Evolutionary conservation across 2,888 invertebrate genomes (phyloP).

Genomic region (Endomychus coccineus): DNA sequence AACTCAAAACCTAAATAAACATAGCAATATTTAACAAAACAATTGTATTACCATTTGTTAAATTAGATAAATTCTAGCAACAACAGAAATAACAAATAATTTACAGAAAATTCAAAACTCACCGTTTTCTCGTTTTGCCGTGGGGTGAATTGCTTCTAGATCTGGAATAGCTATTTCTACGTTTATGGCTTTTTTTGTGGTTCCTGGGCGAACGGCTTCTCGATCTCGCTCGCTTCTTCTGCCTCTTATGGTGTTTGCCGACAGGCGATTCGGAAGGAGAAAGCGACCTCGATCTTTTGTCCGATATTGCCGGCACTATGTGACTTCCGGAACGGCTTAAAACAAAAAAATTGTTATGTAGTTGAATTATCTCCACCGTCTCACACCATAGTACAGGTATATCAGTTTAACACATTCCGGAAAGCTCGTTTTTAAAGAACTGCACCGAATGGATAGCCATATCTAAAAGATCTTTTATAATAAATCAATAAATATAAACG

Average conservation of each 20-base stretch:
- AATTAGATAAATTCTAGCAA: too few species aligned
- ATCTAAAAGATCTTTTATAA: too few species aligned
- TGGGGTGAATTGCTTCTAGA: constrained; percentile 42
- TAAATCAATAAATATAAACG: too few species aligned
- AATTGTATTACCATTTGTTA: too few species aligned
- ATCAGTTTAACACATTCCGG: not conserved
- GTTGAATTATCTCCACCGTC: constrained; percentile 7
- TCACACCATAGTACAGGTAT: not conserved
- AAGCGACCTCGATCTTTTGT: constrained; percentile 38
- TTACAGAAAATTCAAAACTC: too few species aligned
- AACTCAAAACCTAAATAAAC: too few species aligned
- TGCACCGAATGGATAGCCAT: too few species aligned
- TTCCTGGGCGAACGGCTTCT: constrained; percentile 35
- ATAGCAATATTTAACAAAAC: too few species aligned
- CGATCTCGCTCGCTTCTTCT: constrained; percentile 39
- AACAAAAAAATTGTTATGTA: constrained; percentile 17
- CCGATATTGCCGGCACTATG: constrained; percentile 36
- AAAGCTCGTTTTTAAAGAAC: too few species aligned
- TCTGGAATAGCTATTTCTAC: constrained; percentile 40
- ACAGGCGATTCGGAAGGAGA: constrained; percentile 38
- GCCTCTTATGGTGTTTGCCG: constrained; percentile 35
- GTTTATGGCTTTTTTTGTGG: constrained; percentile 40
- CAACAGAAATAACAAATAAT: too few species aligned
- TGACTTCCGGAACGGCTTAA: constrained; percentile 42
- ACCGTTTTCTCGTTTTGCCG: constrained; percentile 32